Conservation (phyloP, 1,140 invertebrate species). For the Zaprionus gabonicus region DNA sequence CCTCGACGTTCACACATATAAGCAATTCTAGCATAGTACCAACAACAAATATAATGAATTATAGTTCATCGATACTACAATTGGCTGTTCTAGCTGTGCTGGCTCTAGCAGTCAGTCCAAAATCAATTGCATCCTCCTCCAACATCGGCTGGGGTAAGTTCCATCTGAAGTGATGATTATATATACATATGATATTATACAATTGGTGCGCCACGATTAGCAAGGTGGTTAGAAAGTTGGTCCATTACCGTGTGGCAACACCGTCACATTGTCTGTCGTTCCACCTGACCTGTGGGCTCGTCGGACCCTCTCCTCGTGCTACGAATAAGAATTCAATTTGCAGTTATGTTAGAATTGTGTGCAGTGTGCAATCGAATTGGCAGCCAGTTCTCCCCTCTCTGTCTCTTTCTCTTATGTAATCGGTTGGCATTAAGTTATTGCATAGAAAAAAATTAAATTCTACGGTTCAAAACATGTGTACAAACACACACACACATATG, state of each 20-base stretch:
- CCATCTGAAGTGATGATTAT: not conserved
- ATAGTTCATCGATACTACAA: constrained; percentile 8
- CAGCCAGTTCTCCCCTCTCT: constrained; percentile 15
- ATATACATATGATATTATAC: constrained; percentile 35
- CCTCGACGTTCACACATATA: not conserved
- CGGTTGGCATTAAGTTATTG: constrained; percentile 36
- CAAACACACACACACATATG: constrained; percentile 7
- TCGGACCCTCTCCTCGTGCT: not conserved
- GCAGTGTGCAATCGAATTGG: constrained; percentile 17
- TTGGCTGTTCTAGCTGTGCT: constrained; percentile 15
- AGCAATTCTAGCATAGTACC: constrained; percentile 8
- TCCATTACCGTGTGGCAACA: constrained; percentile 21
- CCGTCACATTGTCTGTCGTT: not conserved
- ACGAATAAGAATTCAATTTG: not conserved
- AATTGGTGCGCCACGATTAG: constrained; percentile 20
- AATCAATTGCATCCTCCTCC: constrained; percentile 16
- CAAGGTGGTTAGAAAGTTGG: constrained; percentile 24
- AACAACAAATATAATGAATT: constrained; percentile 37
- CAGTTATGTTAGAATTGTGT: constrained; percentile 4
- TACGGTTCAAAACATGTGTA: constrained; percentile 11
- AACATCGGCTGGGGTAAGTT: constrained; percentile 53
- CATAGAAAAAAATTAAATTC: constrained; percentile 23
- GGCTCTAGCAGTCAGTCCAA: not conserved
- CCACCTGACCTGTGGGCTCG: constrained; percentile 11
- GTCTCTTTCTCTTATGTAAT: constrained; percentile 38